These are phyloP conservation scores for Mallotus villosus DNA, from an alignment of 2,797 vertebrate species.

Conservation along the genomic window DNA sequence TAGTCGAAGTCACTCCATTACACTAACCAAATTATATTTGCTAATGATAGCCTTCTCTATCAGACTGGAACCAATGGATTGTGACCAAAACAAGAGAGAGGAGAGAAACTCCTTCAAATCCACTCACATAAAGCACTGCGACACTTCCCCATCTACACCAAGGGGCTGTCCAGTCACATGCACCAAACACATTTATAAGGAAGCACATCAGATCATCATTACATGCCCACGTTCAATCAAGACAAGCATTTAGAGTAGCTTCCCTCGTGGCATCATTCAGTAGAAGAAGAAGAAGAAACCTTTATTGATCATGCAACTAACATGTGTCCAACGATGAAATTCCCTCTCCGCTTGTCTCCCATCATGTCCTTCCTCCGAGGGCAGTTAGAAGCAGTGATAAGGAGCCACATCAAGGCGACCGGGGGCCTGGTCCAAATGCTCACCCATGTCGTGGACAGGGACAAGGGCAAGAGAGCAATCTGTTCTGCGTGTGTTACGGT, in stretches of 20 bases:
- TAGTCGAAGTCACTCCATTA: conserved; percentile 76
- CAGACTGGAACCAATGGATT: conserved; percentile 60
- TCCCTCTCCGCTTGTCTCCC: too few relatives aligned
- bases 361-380: too few relatives aligned
- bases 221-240: conserved; percentile 3
- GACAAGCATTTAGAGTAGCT: conserved; percentile 4
- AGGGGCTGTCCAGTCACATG: background rate
- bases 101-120: conserved; percentile 35
- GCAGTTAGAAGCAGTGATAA: too few relatives aligned
- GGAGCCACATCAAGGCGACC: too few relatives aligned
- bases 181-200: conserved; percentile 21
- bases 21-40: conserved; percentile 70
- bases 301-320: too few relatives aligned
- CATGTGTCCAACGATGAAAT: too few relatives aligned
- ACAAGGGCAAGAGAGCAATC: too few relatives aligned
- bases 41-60: conserved; percentile 62
- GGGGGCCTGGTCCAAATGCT: too few relatives aligned
- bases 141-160: background rate
- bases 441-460: too few relatives aligned
- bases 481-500: too few relatives aligned
- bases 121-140: conserved; percentile 30
- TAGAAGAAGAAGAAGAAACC: too few relatives aligned
- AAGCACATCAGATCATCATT: conserved; percentile 51
- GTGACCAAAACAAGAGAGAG: conserved; percentile 53
- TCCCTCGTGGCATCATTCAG: conserved; percentile 3